These are phyloP conservation scores for Sebastes melanostomus DNA, from an alignment of 2,797 vertebrate species.

Conservation along the genomic window DNA sequence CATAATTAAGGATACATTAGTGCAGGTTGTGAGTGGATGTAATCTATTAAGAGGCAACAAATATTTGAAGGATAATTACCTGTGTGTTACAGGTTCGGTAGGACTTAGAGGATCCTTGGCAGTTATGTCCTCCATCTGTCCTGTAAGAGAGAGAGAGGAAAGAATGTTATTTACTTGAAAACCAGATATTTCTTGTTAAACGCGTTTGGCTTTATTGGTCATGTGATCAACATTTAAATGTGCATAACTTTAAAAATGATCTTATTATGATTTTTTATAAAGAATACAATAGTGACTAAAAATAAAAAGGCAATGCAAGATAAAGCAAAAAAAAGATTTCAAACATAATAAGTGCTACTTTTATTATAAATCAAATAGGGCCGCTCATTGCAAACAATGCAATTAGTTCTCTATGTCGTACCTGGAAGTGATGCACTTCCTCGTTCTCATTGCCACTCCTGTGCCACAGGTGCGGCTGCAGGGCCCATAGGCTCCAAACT, in stretches of 20 bases:
- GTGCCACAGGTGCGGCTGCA: constrained; percentile 92
- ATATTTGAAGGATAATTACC: constrained; percentile 69
- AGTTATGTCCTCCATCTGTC: constrained; percentile 87
- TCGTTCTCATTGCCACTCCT: constrained; percentile 86
- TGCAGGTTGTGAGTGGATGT: neutral
- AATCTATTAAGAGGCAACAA: neutral
- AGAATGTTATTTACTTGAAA: neutral
- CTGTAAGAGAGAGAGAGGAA: constrained; percentile 67
- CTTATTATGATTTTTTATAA: neutral
- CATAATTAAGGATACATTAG: neutral
- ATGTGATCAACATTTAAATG: neutral
- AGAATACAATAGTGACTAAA: neutral
- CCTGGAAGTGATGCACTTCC: constrained; percentile 88
- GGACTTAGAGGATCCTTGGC: constrained; percentile 85
- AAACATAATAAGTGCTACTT: neutral
- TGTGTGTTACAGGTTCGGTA: constrained; percentile 86
- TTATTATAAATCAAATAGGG: neutral
- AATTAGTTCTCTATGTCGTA: constrained; percentile 39
- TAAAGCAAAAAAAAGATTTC: neutral
- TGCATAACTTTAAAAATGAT: neutral
- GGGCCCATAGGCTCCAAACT: constrained; percentile 86
- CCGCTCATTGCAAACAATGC: neutral
- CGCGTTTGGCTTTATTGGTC: neutral
- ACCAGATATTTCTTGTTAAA: neutral
- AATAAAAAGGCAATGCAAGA: neutral